Base-by-base conservation (phyloP, 2,113 vertebrate species). In the Megalops atlanticus region DNA sequence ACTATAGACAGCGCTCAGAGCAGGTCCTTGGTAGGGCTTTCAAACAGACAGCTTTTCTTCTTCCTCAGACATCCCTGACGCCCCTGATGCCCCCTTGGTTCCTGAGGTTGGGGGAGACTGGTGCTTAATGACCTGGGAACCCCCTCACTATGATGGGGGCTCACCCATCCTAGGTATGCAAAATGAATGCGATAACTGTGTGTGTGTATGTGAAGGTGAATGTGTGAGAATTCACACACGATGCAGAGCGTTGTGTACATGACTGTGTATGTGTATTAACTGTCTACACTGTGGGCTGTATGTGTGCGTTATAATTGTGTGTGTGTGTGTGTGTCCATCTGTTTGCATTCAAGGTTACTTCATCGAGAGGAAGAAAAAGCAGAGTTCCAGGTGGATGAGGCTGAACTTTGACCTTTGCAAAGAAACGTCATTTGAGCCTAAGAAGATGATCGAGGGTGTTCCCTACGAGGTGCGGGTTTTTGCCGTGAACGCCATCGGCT, bases 391-490 rank as follows among this genome's bases (percentile, higher is more conserved):
- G 31, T 99, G 98, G 98, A 99, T 99, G 98, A 95, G 98, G 80
- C 76, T 99, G 82, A 99, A 99, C 90, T 99, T 99, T 88, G 98
- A 99, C 86, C 93, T 98, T 80, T 96, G 94, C 87, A 99, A 99
- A 91, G 98, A 99, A 92, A 96, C 94, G 45, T 91, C 89, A 40
- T 99, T 98, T 86, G 98, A 99, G 84, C 97, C 97, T 80, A 99
- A 98, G 94, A 99, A 99, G 91, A 99, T 99, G 98, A 99, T 99
- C 89, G 98, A 99, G 92, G 98, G 98, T 1, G 97, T 99, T 82
- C 96, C 98, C 6, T 99, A 99, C 0, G 98, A 99, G 89, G 96
- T 98, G 69, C 95, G 98, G 0, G 93, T 99, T 84, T 98, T 99
- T 90, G 98, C 98, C 0, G 96, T 99, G 74, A 99, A 99, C 71